A percentile compares a stretch with the other conserved stretches of the same genome.
These are phyloP conservation scores for Gymnoscelis rufifasciata DNA, from an alignment of 2,888 invertebrate species.

Conservation along the genomic window DNA sequence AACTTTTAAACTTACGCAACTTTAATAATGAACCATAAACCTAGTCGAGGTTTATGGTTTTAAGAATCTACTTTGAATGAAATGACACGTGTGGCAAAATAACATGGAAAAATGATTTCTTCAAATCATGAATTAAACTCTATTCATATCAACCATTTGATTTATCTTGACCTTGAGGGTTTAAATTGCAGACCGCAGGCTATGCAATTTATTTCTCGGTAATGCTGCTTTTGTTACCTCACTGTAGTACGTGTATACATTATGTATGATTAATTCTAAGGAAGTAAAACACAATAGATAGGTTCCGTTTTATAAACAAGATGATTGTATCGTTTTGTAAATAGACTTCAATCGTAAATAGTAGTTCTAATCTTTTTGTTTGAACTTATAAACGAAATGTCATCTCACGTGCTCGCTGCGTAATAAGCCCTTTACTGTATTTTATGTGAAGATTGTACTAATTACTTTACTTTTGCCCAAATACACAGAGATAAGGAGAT, in stretches of 20 bases:
- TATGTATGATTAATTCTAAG: constrained; percentile 12
- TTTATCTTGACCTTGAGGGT: constrained; percentile 5
- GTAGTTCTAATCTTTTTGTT: constrained; percentile 49
- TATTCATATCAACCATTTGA: too few relatives aligned
- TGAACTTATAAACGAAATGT: constrained; percentile 44
- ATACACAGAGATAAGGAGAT: too few relatives aligned
- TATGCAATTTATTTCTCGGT: neutral
- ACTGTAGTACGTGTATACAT: constrained; percentile 1
- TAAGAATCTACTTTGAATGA: too few relatives aligned
- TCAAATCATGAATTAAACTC: too few relatives aligned
- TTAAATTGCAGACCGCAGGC: constrained; percentile 6
- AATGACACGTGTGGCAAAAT: too few relatives aligned
- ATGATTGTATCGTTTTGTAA: constrained; percentile 26
- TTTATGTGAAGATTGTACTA: neutral
- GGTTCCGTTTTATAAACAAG: constrained; percentile 11
- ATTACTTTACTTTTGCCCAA: too few relatives aligned
- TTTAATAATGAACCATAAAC: too few relatives aligned
- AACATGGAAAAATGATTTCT: too few relatives aligned
- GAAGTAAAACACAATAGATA: constrained; percentile 15
- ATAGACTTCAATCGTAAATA: constrained; percentile 29
- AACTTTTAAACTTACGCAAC: too few relatives aligned
- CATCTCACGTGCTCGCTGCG: constrained; percentile 49
- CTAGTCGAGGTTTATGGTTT: too few relatives aligned
- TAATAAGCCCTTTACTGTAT: neutral
- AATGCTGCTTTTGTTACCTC: neutral